Percentiles rank a stretch among this genome's conserved stretches.
Conservation (phyloP, 2,797 vertebrate species). For the Danio kyathit region DNA sequence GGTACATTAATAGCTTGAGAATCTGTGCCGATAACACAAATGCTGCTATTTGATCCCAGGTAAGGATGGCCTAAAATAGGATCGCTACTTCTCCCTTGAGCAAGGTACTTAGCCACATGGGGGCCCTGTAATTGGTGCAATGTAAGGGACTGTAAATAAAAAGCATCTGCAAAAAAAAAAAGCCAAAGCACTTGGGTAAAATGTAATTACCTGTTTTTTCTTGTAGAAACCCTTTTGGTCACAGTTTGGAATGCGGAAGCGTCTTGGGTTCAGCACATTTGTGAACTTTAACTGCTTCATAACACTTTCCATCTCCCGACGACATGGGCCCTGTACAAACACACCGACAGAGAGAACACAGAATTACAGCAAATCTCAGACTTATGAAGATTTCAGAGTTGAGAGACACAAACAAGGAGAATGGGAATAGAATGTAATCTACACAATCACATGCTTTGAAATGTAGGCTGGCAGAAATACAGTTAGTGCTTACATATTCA, state of each 20-base stretch:
- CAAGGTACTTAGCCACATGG: slow-evolving; percentile 14
- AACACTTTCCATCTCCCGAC: slow-evolving; percentile 93
- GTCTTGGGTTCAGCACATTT: slow-evolving; percentile 89
- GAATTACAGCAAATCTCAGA: slow-evolving; percentile 2
- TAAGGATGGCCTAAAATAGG: slow-evolving; percentile 27
- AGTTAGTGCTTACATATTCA: slow-evolving; percentile 88
- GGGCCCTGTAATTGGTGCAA: slow-evolving; percentile 27
- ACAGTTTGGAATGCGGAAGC: slow-evolving; percentile 95
- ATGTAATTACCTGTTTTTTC: slow-evolving; percentile 92
- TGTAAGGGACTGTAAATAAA: slow-evolving; percentile 29
- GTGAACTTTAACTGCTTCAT: slow-evolving; percentile 90
- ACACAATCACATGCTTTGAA: neutral
- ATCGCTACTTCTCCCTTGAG: neutral
- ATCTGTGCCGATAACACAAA: slow-evolving; percentile 32
- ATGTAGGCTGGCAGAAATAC: neutral
- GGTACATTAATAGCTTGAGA: slow-evolving; percentile 31
- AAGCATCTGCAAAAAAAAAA: slow-evolving; percentile 34
- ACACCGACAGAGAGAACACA: slow-evolving; percentile 9
- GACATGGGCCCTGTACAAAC: slow-evolving; percentile 88
- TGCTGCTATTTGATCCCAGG: slow-evolving; percentile 15
- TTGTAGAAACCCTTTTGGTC: slow-evolving; percentile 98
- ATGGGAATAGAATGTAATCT: neutral
- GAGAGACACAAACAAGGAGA: neutral
- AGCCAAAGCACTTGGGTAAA: slow-evolving; percentile 1
- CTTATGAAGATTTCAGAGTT: neutral